phyloP scores from a whole-genome alignment of 1,140 invertebrate species.

The Nasonia giraulti region DNA sequence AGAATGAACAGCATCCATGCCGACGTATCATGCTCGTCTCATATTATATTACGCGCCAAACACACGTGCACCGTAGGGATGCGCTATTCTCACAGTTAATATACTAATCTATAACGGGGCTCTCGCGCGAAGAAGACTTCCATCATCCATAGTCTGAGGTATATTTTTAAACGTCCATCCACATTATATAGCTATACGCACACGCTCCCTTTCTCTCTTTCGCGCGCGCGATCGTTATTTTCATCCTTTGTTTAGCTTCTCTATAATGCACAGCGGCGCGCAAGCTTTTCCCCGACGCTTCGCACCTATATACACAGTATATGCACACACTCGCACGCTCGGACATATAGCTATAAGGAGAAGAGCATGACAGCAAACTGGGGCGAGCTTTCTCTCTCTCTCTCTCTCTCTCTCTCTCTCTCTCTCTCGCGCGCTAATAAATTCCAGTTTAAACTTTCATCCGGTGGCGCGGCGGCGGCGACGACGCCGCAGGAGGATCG shows the following conservation, averaged over 20 bases:
- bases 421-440: conserved; percentile 56
- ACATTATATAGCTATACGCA: no score
- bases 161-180: background rate
- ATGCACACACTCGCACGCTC: background rate
- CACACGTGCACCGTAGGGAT: no score
- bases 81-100: background rate
- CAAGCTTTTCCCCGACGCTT: background rate
- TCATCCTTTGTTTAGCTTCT: conserved; percentile 4
- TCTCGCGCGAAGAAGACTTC: background rate
- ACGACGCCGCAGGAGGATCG: conserved; percentile 51
- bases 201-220: no score
- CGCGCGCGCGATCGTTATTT: background rate
- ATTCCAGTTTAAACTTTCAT: conserved; percentile 64
- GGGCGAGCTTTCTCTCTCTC: background rate
- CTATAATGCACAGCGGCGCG: background rate
- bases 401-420: conserved; percentile 17
- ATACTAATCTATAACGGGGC: background rate
- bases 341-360: background rate
- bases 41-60: background rate
- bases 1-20: no score
- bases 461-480: conserved; percentile 15
- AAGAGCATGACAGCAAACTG: background rate
- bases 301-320: background rate
- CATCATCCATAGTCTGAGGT: background rate
- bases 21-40: no score